Evolutionary conservation across 2,113 vertebrate species (phyloP).

Genomic region (Coregonus clupeaformis): DNA sequence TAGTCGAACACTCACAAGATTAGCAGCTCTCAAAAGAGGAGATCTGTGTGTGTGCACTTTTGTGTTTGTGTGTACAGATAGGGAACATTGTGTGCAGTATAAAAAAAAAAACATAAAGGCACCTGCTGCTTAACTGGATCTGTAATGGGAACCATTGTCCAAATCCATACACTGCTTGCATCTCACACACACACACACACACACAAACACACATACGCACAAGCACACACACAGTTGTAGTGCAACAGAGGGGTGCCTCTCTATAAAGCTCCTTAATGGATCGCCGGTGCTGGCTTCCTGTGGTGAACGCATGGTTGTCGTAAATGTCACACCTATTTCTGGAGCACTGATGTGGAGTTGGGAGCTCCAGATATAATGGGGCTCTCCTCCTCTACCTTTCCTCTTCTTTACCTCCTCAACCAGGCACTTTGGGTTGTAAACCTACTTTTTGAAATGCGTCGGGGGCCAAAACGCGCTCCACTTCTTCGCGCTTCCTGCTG

Average conservation of each 20-base stretch:
- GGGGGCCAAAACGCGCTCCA: no score
- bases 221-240: not conserved
- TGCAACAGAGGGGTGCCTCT: conserved; percentile 26
- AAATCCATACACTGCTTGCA: not conserved
- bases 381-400: conserved; percentile 25
- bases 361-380: conserved; percentile 42
- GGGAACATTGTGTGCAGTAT: not conserved
- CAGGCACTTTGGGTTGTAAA: conserved; percentile 10
- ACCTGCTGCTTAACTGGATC: conserved; percentile 39
- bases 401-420: conserved; percentile 10
- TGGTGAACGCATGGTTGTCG: conserved; percentile 51
- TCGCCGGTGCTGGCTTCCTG: conserved; percentile 34
- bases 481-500: no score
- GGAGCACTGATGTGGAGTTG: conserved; percentile 49
- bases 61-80: conserved; percentile 1
- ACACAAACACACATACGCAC: not conserved
- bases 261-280: conserved; percentile 54
- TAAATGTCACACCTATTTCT: conserved; percentile 67
- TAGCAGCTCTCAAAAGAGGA: not conserved
- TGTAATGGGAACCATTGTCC: conserved; percentile 46
- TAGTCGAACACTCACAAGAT: not conserved
- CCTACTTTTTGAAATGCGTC: no score
- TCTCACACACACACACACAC: not conserved
- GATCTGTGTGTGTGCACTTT: not conserved
- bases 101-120: not conserved